phyloP scores from a whole-genome alignment of 2,113 vertebrate species.

The Phycodurus eques region DNA sequence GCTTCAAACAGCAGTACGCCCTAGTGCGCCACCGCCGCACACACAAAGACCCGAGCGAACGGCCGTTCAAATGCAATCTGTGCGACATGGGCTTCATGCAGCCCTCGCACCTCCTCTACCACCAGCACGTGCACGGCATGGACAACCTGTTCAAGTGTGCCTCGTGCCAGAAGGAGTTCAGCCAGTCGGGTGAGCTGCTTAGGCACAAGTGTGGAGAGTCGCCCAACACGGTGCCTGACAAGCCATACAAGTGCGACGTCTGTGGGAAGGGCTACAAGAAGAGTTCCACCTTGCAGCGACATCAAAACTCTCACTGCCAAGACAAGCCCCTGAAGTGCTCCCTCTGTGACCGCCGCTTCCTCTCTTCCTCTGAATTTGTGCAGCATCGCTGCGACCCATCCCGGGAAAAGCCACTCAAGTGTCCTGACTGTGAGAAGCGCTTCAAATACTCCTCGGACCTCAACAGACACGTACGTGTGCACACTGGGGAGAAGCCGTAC shows the following conservation, averaged over 20 bases:
- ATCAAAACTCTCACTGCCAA: constrained; percentile 89
- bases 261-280: constrained; percentile 96
- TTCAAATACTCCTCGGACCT: constrained; percentile 97
- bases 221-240: constrained; percentile 75
- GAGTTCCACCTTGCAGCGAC: constrained; percentile 90
- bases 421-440: constrained; percentile 93
- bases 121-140: constrained; percentile 94
- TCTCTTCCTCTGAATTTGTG: constrained; percentile 93
- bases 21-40: constrained; percentile 92
- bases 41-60: constrained; percentile 81
- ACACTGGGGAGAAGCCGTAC: constrained; percentile 96
- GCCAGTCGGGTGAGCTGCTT: constrained; percentile 91
- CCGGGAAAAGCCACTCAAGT: constrained; percentile 92
- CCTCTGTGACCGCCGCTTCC: constrained; percentile 92
- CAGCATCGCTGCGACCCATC: constrained; percentile 94
- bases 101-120: constrained; percentile 92
- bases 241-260: constrained; percentile 93
- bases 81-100: constrained; percentile 97
- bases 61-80: constrained; percentile 88
- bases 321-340: constrained; percentile 97
- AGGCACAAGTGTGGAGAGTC: constrained; percentile 91
- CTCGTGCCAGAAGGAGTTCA: constrained; percentile 95
- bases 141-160: constrained; percentile 97
- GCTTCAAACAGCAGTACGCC: constrained; percentile 95
- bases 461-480: constrained; percentile 90